phyloP scores from a whole-genome alignment of 2,888 invertebrate species.

The Sphecodes monilicornis region DNA sequence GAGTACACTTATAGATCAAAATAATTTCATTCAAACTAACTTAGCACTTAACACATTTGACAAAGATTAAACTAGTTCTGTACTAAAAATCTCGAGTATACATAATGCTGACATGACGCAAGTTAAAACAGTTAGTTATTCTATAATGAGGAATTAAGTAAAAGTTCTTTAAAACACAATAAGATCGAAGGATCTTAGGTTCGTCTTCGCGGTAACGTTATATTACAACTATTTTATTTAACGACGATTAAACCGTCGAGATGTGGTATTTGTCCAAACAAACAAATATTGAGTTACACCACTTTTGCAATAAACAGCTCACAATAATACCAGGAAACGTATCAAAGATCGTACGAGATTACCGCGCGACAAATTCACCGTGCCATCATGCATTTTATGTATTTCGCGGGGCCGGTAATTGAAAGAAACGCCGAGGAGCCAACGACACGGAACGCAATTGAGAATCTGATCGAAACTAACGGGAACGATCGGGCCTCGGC shows the following conservation, averaged over 20 bases:
- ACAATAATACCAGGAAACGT: background rate
- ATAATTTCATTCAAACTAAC: background rate
- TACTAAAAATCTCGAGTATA: too few species aligned
- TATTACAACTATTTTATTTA: background rate
- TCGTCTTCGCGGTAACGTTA: too few species aligned
- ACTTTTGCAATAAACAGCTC: background rate
- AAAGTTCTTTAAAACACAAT: background rate
- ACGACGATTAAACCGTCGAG: background rate
- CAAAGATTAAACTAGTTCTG: too few species aligned
- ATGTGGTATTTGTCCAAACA: background rate
- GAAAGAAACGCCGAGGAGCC: slow-evolving; percentile 4
- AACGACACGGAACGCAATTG: slow-evolving; percentile 13
- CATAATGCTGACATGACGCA: too few species aligned
- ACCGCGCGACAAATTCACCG: background rate
- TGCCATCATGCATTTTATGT: background rate
- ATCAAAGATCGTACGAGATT: background rate
- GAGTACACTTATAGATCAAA: background rate
- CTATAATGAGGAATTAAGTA: background rate
- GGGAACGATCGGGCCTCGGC: background rate
- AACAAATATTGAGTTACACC: background rate
- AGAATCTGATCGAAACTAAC: slow-evolving; percentile 29
- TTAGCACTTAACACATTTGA: too few species aligned
- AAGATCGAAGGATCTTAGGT: background rate
- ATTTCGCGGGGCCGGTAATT: slow-evolving; percentile 2
- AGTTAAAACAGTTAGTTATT: background rate